These are phyloP conservation scores for Andrena fulva DNA, from an alignment of 2,888 invertebrate genomes.

Conservation along the genomic window DNA sequence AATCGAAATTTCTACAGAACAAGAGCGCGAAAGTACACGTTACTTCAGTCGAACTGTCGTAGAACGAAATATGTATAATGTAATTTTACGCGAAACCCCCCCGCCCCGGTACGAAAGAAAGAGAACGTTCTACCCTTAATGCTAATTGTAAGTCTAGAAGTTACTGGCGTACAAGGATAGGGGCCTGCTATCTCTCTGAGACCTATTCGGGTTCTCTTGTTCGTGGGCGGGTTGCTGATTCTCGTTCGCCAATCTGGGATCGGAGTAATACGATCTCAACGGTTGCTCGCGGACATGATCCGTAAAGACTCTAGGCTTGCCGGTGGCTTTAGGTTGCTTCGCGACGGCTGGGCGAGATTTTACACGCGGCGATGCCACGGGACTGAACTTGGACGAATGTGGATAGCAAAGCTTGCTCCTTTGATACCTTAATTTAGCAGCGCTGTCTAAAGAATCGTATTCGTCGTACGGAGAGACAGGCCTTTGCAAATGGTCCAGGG, in stretches of 20 bases:
- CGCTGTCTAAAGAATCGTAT: constrained; percentile 77
- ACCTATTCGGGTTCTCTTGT: constrained; percentile 52
- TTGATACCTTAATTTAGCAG: constrained; percentile 69
- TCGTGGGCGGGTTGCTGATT: constrained; percentile 65
- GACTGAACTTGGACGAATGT: constrained; percentile 77
- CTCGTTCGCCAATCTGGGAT: constrained; percentile 78
- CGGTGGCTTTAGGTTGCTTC: constrained; percentile 54
- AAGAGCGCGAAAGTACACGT: constrained; percentile 24
- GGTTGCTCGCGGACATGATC: constrained; percentile 81
- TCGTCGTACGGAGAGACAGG: constrained; percentile 78
- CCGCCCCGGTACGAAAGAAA: not conserved
- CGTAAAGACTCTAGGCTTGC: constrained; percentile 75
- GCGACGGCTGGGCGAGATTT: constrained; percentile 49
- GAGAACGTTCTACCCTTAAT: not conserved
- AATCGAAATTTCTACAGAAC: constrained; percentile 36
- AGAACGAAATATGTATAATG: not conserved
- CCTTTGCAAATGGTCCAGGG: constrained; percentile 79
- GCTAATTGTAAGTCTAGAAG: constrained; percentile 56
- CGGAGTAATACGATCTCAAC: constrained; percentile 80
- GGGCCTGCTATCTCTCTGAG: constrained; percentile 78
- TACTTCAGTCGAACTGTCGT: constrained; percentile 41
- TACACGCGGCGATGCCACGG: constrained; percentile 71
- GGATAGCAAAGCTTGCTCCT: constrained; percentile 73
- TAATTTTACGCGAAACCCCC: not conserved
- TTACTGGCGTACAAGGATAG: constrained; percentile 79